Evolutionary conservation across 2,888 invertebrate species (phyloP), one percentile per base, ranked within the genome.

Genomic region (Aphidius colemani): DNA sequence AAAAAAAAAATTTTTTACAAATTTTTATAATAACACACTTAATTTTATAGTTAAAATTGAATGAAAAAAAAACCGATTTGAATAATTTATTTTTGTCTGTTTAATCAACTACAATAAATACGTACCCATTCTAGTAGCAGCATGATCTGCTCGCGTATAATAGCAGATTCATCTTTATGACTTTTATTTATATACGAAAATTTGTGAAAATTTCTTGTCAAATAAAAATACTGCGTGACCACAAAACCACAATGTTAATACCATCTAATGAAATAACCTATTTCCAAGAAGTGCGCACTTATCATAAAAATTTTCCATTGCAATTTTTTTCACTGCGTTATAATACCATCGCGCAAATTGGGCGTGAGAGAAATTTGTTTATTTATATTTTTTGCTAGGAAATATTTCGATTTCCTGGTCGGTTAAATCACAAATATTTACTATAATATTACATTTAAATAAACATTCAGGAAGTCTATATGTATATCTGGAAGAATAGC

Each of bases 51-150:
- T 30, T 30, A 30, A 30, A 4, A 30, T 30, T 30, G 0, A 30
- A 30, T n/a, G 4, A 30, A 30, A 4, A 4, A 30, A 30, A 5
- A 0, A 4, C 30, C 3, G 4, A 30, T 30, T 30, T 4, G 4
- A 30, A 30, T 30, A 2, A 30, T 4, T 30, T 30, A 30, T 30
- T 5, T 5, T 30, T 30, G 4, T 5, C 30, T 30, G 30, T 30
- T 3, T 30, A 5, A 30, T 30, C 39, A 6, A 48, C 44, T 9
- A 44, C 13, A 8, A 46, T 11, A 7, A 45, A 4, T 39, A 73
- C 76, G 72, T 67, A 78, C 77, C 78, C 77, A 77, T 77, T 70
- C 71, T 71, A 74, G 72, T 73, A 68, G 66, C 72, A 64, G 73
- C 78, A 78, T 77, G 73, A 74, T 77, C 70, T 66, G 61, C 66